phyloP scores from a whole-genome alignment of 2,888 invertebrate genomes.

The Pristionchus japonicus region DNA sequence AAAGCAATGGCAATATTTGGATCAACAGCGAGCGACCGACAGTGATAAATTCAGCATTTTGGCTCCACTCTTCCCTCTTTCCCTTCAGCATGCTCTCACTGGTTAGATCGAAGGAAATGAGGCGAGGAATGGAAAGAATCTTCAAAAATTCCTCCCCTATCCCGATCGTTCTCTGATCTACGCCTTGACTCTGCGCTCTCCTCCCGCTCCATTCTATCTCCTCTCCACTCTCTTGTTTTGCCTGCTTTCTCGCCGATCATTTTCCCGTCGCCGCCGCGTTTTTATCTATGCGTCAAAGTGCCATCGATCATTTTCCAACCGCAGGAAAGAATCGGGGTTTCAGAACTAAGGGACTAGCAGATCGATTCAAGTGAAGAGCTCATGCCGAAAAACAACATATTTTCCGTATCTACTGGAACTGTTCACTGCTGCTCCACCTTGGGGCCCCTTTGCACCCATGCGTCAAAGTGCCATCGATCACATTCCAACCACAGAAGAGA shows the following conservation, averaged over 20 bases:
- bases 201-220: neutral
- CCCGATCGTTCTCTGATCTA: slow-evolving; percentile 18
- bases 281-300: neutral
- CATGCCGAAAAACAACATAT: too few relatives aligned
- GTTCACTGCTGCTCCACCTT: too few relatives aligned
- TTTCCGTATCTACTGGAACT: too few relatives aligned
- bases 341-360: neutral
- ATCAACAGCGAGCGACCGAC: too few relatives aligned
- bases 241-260: neutral
- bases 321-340: neutral
- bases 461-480: neutral
- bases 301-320: neutral
- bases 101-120: too few relatives aligned
- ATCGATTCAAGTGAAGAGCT: too few relatives aligned
- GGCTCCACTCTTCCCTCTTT: neutral
- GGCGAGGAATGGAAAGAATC: too few relatives aligned
- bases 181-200: neutral
- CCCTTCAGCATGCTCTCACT: too few relatives aligned
- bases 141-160: too few relatives aligned
- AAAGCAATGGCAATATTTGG: too few relatives aligned
- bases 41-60: too few relatives aligned
- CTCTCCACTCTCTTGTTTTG: neutral
- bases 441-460: too few relatives aligned
- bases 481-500: neutral
- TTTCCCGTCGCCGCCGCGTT: neutral